Evolutionary conservation across 2,797 vertebrate species (phyloP), one percentile per base, ranked within the genome.

Genomic region (Scleropages formosus): DNA sequence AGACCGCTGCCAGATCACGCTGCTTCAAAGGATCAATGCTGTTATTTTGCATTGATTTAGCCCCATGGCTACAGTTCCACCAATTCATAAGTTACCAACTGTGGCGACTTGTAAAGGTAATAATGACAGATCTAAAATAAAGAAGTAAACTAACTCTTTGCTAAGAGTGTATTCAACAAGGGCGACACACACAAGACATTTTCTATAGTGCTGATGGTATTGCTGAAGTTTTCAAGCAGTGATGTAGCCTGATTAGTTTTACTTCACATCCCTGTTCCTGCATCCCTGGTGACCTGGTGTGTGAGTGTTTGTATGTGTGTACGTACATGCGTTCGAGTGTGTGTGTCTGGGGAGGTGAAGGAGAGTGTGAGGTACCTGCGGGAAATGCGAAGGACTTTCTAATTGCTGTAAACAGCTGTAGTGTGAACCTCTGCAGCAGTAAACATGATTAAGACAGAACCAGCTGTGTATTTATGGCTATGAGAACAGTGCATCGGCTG

Each of bases 371-470:
- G 22, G 24, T 63, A 80, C 75, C 27, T 77, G 46, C 68, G 70
- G 73, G 46, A 64, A 78, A 81, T 67, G 68, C 78, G 66, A 72
- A 56, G 24, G 73, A 79, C 80, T 70, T 75, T 59, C 66, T 70
- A 78, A 75, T 27, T 64, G 78, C 68, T 75, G 26, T 72, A 75
- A 80, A 80, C 68, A 76, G 75, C 67, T 72, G 66, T 56, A 71
- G n/a, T 61, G n/a, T 65, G 70, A 77, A 84, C 78, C 67, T 60
- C 78, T 82, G 80, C 73, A 73, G 68, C 51, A 13, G 74, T 67
- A 82, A 85, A 83, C 80, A 71, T 78, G 58, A 58, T 60, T 77
- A 77, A 67, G 78, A 78, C 68, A 44, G 13, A 74, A 64, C 72
- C 68, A 76, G 67, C 61, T 69, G 74, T 79, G 58, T 65, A 64